Evolutionary conservation across 2,797 vertebrate genomes (phyloP), one percentile per base, ranked within the genome.

Genomic region (Chromobotia macracanthus): DNA sequence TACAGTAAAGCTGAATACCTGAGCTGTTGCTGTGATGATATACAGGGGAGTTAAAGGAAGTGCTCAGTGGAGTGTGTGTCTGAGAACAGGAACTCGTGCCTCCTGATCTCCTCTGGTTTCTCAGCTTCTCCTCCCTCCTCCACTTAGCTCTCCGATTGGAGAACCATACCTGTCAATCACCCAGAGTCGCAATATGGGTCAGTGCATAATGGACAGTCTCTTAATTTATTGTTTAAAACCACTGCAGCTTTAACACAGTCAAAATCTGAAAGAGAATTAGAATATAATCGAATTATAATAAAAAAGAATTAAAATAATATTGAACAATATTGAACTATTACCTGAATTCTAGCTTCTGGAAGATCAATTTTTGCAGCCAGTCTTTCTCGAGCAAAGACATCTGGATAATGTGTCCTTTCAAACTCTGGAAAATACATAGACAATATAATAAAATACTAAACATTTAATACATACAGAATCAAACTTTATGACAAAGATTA

Each of bases 81-180:
- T 94, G 93, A 0, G 92, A 90, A 88, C 93, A 93, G 83, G 93
- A 93, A 74, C 92, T 91, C 55, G 89, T 90, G 0, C 93, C 88
- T 6, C 91, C 94, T 80, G 94, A 92, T 81, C 93, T 91, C 87
- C 93, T 91, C 85, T 96, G 95, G 84, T 94, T 96, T 55, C 94
- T 91, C 78, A 96, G 90, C 87, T 96, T 96, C 87, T 96, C 95
- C 88, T 96, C 95, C 79, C 95, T 87, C 87, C 95, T 94, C 95
- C 95, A 96, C 84, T 96, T 96, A 77, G 95, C 95, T 89, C 95
- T 93, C 77, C 95, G 94, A 86, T 96, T 96, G 69, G 95, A 96
- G 87, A 96, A 96, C 95, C 95, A 96, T 80, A 96, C 95, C 95
- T 96, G 88, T 80, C 86, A 88, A 80, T 84, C 82, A 88, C 69